Evolutionary conservation across 2,888 invertebrate species (phyloP), one percentile per base, ranked within the genome.

Genomic region (Lasius fuliginosus): DNA sequence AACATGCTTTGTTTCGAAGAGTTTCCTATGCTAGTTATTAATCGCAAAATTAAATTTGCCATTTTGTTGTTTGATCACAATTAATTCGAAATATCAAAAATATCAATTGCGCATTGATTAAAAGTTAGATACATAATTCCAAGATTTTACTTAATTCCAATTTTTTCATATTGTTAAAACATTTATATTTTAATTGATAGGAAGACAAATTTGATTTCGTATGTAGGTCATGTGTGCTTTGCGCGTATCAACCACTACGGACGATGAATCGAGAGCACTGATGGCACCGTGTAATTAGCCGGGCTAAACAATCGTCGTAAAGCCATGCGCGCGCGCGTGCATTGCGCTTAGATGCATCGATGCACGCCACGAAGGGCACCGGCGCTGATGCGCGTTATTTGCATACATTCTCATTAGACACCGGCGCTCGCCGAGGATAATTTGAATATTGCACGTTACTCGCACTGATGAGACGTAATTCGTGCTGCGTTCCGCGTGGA

Each of bases 371-470:
- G 82, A 40, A 76, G 76, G 64, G 83, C 79, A 85, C 82, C 69
- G 82, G 69, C 76, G 77, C 85, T 65, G 87, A 69, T 81, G 69
- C 69, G 87, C 86, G 90, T 93, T 94, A 93, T 93, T 94, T 94
- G 92, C 94, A 93, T 94, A 93, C 92, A 90, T 93, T 93, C 92
- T 94, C 94, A 93, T 94, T 93, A 94, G 89, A 86, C 86, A 86
- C 81, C 84, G 67, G 85, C 79, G 82, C 84, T 85, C 85, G 75
- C 69, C 56, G 89, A 90, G 90, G 90, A 93, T 94, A 94, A 94
- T 94, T 94, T 94, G 93, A 94, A 94, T 94, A 93, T 94, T 90
- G 93, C 91, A 90, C 92, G 93, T 92, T 93, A 92, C 92, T 92
- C 89, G 88, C 73, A 84, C 91, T 90, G 93, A 93, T 92, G 93